Evolutionary conservation across 2,888 invertebrate species (phyloP), one percentile per base, ranked within the genome.

Genomic region (Agrotis clavis): DNA sequence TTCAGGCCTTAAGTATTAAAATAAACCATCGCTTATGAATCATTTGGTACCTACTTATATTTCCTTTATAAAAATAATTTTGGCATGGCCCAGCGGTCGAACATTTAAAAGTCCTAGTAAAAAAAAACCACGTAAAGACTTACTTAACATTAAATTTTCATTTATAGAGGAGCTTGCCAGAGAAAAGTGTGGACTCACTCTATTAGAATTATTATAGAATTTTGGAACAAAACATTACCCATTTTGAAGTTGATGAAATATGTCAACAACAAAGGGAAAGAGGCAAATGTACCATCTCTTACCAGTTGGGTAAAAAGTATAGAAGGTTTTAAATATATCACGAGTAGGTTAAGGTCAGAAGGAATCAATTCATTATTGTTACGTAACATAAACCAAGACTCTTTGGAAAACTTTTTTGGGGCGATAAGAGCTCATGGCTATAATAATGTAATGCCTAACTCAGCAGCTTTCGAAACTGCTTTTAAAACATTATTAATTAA

Each of bases 381-480:
- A 25, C 18, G 45, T 6, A 14, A 45, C 9, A 25, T 65, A 19
- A 65, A 54, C n/a, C 45, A 56, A 56, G 56, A 47, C n/a, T 45
- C 65, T 19, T 9, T 47, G 0, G 56, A 65, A 65, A 56, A 64
- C 41, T 51, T 64, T 45, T 64, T 64, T 25, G 64, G 53, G 41
- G 53, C 53, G 2, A 64, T 64, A 16, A 56, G 45, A 65, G 25
- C 65, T n/a, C 1, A 45, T 25, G 56, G 65, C 25, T 56, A 47
- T 1, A 47, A 11, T 30, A 65, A 65, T 16, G 0, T 56, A 16
- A 65, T 65, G 65, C 65, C 56, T 16, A 47, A n/a, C 5, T 54
- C 65, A 2, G 16, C 25, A 47, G 56, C 30, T n/a, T 56, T 56
- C 3, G 56, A 65, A 56, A 45, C 25, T n/a, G 65, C 25, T 1